Evolutionary conservation across 1,140 invertebrate genomes (phyloP).

Genomic region (Chelonus insularis): DNA sequence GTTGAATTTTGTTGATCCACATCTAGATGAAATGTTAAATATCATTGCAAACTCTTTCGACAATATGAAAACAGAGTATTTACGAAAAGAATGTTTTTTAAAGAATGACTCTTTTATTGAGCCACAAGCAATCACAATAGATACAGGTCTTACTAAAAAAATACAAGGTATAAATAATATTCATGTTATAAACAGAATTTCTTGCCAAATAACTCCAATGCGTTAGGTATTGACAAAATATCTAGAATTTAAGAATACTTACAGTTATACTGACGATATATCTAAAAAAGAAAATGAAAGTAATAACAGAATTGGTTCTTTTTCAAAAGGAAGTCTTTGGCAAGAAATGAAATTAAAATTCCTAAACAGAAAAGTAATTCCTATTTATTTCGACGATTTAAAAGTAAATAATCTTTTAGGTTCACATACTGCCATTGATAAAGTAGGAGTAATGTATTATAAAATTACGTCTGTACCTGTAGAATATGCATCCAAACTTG

Average conservation of each 20-base stretch:
- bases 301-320: slow-evolving; percentile 7
- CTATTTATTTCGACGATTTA: slow-evolving; percentile 28
- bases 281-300: not conserved
- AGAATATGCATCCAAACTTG: slow-evolving; percentile 18
- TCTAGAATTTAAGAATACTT: slow-evolving; percentile 15
- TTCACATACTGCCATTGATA: slow-evolving; percentile 20
- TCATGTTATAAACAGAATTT: slow-evolving; percentile 7
- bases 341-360: slow-evolving; percentile 6
- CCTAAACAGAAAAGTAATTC: slow-evolving; percentile 13
- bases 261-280: slow-evolving; percentile 14
- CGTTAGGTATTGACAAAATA: slow-evolving; percentile 17
- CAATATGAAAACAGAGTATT: slow-evolving; percentile 12
- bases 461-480: slow-evolving; percentile 17
- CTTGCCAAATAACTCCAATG: slow-evolving; percentile 21
- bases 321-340: slow-evolving; percentile 19
- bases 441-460: slow-evolving; percentile 25
- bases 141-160: not conserved
- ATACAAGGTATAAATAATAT: not conserved
- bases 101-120: slow-evolving; percentile 9
- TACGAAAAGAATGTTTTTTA: slow-evolving; percentile 16
- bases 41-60: slow-evolving; percentile 16
- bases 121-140: not conserved
- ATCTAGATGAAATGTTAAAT: slow-evolving; percentile 11
- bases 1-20: slow-evolving; percentile 8
- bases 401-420: slow-evolving; percentile 27